Evolutionary conservation across 2,888 invertebrate genomes (phyloP).

Genomic region (Lissocephala sabroskyi): DNA sequence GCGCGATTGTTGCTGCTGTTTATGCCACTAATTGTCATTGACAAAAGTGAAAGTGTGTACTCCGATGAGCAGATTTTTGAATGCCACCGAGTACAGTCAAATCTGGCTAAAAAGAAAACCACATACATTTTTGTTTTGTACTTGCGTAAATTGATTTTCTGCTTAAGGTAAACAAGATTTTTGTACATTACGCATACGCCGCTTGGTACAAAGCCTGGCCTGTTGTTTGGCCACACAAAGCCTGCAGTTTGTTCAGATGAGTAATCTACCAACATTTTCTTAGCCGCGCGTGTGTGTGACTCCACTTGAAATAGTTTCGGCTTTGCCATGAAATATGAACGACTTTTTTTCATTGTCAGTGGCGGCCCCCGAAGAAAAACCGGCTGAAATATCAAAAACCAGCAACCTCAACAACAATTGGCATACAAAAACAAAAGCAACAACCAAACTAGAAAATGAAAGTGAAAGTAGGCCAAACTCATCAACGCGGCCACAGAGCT

Average conservation of each 20-base stretch:
- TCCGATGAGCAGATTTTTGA: background rate
- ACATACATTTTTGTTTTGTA: no score
- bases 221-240: constrained; percentile 12
- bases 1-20: constrained; percentile 14
- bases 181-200: constrained; percentile 1
- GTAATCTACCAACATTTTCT: constrained; percentile 39
- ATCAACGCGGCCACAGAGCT: constrained; percentile 40
- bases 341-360: constrained; percentile 57
- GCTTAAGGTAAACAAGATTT: no score
- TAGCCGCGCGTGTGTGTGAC: constrained; percentile 9
- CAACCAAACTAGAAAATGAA: constrained; percentile 51
- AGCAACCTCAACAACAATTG: background rate
- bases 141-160: no score
- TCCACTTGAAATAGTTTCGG: constrained; percentile 36
- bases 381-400: constrained; percentile 36
- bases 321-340: constrained; percentile 49
- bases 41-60: constrained; percentile 49
- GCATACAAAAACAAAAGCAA: constrained; percentile 1
- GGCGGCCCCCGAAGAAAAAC: constrained; percentile 38
- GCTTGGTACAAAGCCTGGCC: background rate
- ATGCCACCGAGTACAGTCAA: no score
- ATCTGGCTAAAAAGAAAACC: no score
- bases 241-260: constrained; percentile 27
- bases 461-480: constrained; percentile 67
- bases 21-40: constrained; percentile 49